Evolutionary conservation across 1,140 invertebrate genomes (phyloP).

Genomic region (Drosophila busckii): DNA sequence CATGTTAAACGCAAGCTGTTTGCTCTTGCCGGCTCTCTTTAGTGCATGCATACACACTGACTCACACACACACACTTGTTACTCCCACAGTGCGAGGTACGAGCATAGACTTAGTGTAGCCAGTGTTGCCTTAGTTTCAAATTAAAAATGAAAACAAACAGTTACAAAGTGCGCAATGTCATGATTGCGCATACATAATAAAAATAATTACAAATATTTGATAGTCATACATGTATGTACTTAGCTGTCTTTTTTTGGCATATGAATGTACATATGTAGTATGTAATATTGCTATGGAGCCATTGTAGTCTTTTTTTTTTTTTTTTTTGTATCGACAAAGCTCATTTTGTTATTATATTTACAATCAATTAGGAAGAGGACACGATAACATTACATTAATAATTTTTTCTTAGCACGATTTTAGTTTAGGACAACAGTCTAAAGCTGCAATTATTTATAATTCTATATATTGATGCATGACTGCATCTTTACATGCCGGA

Average conservation of each 20-base stretch:
- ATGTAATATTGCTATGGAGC: neutral
- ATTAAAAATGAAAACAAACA: neutral
- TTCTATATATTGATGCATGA: slow-evolving; percentile 1
- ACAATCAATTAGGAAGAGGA: slow-evolving; percentile 30
- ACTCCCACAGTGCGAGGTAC: slow-evolving; percentile 3
- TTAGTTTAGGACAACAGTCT: slow-evolving; percentile 26
- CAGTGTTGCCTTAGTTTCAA: slow-evolving; percentile 12
- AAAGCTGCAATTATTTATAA: slow-evolving; percentile 15
- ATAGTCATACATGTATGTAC: neutral
- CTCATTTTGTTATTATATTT: slow-evolving; percentile 32
- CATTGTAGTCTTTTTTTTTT: too few relatives aligned
- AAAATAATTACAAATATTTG: slow-evolving; percentile 3
- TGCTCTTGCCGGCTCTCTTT: slow-evolving; percentile 45
- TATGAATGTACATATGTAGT: neutral
- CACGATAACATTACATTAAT: slow-evolving; percentile 27
- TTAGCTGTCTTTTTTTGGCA: too few relatives aligned
- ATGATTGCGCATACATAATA: slow-evolving; percentile 13
- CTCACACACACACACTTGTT: slow-evolving; percentile 19
- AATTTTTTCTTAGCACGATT: slow-evolving; percentile 18
- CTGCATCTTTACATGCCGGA: slow-evolving; percentile 22
- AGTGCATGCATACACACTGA: slow-evolving; percentile 31
- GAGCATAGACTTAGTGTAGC: neutral
- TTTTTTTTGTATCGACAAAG: slow-evolving; percentile 7
- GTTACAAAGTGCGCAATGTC: slow-evolving; percentile 8
- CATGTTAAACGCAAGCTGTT: too few relatives aligned